A percentile compares a stretch with the other conserved stretches of the same genome.
Evolutionary conservation across 2,797 vertebrate species (phyloP).

Genomic region (Picus viridis): DNA sequence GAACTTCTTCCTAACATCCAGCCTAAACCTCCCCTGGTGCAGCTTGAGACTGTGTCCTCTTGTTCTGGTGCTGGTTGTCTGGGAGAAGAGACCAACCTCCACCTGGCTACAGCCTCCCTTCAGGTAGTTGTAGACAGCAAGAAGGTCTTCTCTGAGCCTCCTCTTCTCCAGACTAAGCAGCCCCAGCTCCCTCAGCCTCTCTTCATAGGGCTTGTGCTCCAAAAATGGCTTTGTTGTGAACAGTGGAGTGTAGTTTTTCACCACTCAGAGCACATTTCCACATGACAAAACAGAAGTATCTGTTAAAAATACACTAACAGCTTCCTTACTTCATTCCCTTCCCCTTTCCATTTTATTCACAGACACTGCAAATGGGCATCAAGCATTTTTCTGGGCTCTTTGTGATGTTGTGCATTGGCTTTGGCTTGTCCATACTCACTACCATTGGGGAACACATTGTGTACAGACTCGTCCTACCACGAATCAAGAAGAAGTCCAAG

Average conservation of each 20-base stretch:
- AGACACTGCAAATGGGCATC: constrained; percentile 99
- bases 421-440: constrained; percentile 93
- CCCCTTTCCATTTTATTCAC: constrained; percentile 18
- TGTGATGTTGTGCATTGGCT: constrained; percentile 93
- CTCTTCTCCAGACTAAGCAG: too few species aligned
- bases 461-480: constrained; percentile 91
- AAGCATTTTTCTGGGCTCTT: constrained; percentile 98
- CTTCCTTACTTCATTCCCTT: neutral
- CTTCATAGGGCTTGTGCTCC: too few species aligned
- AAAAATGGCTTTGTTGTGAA: neutral
- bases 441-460: constrained; percentile 93
- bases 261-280: neutral
- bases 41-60: too few species aligned
- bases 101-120: too few species aligned
- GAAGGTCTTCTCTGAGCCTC: too few species aligned
- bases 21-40: too few species aligned
- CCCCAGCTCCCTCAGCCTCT: too few species aligned
- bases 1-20: too few species aligned
- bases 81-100: too few species aligned
- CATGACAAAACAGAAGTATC: neutral
- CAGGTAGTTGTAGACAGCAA: too few species aligned
- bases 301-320: neutral
- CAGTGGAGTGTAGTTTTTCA: neutral
- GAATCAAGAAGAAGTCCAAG: constrained; percentile 90
- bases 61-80: too few species aligned